Conservation (phyloP, 1,140 invertebrate genomes). For the Tetramorium parvispinum region DNA sequence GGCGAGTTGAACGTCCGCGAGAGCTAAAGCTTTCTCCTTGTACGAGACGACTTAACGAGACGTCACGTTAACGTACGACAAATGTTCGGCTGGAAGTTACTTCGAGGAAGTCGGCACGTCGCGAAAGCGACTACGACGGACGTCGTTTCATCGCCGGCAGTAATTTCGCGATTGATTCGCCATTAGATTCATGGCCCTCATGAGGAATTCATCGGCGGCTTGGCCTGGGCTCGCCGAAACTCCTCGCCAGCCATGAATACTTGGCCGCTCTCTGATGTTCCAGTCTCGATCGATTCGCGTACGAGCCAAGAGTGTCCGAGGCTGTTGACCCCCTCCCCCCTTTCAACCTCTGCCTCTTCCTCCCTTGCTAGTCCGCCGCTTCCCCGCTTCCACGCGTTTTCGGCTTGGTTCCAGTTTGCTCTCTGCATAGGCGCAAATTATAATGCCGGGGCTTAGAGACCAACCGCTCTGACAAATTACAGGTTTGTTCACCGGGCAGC, state of each 20-base stretch:
- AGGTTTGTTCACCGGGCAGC: slow-evolving; percentile 72
- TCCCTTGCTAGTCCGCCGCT: no score
- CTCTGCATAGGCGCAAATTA: slow-evolving; percentile 74
- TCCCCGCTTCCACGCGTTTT: not conserved
- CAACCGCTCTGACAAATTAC: slow-evolving; percentile 74
- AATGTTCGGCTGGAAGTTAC: not conserved
- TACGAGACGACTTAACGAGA: not conserved
- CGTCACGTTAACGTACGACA: not conserved
- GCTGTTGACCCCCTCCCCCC: slow-evolving; percentile 61
- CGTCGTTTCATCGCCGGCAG: slow-evolving; percentile 19
- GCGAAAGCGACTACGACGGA: not conserved
- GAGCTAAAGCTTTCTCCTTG: not conserved
- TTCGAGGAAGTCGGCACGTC: not conserved
- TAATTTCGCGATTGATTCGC: slow-evolving; percentile 64
- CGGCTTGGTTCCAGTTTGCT: slow-evolving; percentile 63
- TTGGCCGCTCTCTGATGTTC: slow-evolving; percentile 57
- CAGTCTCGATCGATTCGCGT: slow-evolving; percentile 67
- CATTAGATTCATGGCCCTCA: slow-evolving; percentile 66
- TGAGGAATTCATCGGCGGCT: slow-evolving; percentile 67
- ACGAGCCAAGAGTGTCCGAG: slow-evolving; percentile 59
- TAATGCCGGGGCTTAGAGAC: slow-evolving; percentile 71
- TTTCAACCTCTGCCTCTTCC: slow-evolving; percentile 41
- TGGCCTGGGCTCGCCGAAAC: slow-evolving; percentile 38
- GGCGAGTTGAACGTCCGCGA: slow-evolving; percentile 4
- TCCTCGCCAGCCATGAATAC: slow-evolving; percentile 61